Evolutionary conservation across 2,888 invertebrate genomes (phyloP).

Genomic region (Euphydryas editha): DNA sequence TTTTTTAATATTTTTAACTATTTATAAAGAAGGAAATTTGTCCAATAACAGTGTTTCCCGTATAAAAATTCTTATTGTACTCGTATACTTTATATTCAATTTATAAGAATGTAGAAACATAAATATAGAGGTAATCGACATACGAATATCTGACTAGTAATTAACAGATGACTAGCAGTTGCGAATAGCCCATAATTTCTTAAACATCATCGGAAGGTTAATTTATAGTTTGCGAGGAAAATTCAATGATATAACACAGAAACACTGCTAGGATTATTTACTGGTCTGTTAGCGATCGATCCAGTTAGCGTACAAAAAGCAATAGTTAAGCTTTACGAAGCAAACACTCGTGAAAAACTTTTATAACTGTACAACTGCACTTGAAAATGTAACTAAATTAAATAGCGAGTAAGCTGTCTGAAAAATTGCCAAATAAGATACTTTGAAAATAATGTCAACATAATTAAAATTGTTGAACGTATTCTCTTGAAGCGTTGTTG

Average conservation of each 20-base stretch:
- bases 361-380: conserved; percentile 31
- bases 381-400: conserved; percentile 38
- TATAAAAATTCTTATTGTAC: too few relatives aligned
- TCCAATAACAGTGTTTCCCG: too few relatives aligned
- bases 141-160: too few relatives aligned
- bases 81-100: too few relatives aligned
- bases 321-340: conserved; percentile 25
- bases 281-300: neutral
- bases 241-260: neutral
- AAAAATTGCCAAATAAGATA: conserved; percentile 54
- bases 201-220: too few relatives aligned
- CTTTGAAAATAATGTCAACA: conserved; percentile 63
- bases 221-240: neutral
- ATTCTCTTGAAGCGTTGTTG: conserved; percentile 14
- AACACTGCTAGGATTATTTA: neutral
- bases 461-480: conserved; percentile 63
- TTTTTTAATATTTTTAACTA: neutral
- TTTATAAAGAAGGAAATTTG: too few relatives aligned
- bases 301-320: conserved; percentile 21
- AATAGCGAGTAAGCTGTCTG: conserved; percentile 43
- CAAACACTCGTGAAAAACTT: conserved; percentile 26
- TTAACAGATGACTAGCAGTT: too few relatives aligned
- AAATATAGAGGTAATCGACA: too few relatives aligned
- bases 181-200: too few relatives aligned
- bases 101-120: too few relatives aligned